Evolutionary conservation across 2,797 vertebrate genomes (phyloP), one percentile per base, ranked within the genome.

Genomic region (Paguma larvata): DNA sequence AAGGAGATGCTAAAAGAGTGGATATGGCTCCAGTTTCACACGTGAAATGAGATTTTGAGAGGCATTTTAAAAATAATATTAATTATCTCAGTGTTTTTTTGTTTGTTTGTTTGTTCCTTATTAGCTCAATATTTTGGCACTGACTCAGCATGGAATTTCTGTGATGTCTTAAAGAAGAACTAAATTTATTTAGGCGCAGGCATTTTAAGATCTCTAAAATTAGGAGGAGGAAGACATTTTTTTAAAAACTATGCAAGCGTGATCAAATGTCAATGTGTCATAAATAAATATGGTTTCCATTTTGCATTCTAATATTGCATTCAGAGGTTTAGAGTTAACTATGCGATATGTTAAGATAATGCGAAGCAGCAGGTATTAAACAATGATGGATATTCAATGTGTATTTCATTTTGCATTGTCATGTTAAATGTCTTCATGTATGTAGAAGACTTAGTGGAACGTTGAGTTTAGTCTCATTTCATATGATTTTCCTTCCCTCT

Each of bases 201-300:
- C 19, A 63, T 80, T 95, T 75, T 89, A 95, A 84, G 11, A 8
- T 89, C n/a, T 83, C 56, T 97, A 96, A 94, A 96, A 84, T 73
- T 93, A 85, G 82, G 27, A 72, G 34, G 44, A 96, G 25, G 46
- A 90, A 94, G 48, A 78, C 41, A 63, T 86, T 85, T 41, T 41
- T 68, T 65, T 14, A 86, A 68, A 86, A 85, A 51, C 18, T 38
- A 56, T 34, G 11, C 34, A 72, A 62, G 53, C 82, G 27, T 77
- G 23, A 72, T 62, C 63, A 90, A 95, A 96, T 92, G 16, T 85
- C 34, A 91, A 10, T 75, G 65, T 91, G n/a, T 82, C 85, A 73
- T 89, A 97, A 92, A 72, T 88, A 89, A 70, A 65, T 46, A 38
- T n/a, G 27, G 3, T 12, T 89, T 96, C 48, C 62, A 23, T 65